These are phyloP conservation scores for Hypomecis atomaria DNA, from an alignment of 2,888 invertebrate species.

Conservation along the genomic window DNA sequence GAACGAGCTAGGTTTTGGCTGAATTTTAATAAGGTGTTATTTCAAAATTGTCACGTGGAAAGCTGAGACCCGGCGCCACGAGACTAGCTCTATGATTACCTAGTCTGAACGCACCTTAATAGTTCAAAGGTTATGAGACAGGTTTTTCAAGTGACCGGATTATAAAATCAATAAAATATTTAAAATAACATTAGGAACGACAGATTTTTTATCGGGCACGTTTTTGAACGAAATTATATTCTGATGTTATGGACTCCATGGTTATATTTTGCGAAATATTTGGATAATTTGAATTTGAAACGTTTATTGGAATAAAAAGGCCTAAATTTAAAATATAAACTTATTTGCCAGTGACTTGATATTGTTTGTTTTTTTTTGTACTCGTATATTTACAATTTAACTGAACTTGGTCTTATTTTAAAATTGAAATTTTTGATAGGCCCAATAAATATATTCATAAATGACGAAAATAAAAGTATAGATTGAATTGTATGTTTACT, in stretches of 20 bases:
- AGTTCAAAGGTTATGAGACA: slow-evolving; percentile 75
- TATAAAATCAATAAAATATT: slow-evolving; percentile 62
- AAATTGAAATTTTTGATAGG: neutral
- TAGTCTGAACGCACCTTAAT: slow-evolving; percentile 54
- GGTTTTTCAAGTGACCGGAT: slow-evolving; percentile 64
- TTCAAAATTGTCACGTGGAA: slow-evolving; percentile 23
- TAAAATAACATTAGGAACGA: slow-evolving; percentile 55
- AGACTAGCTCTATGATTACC: slow-evolving; percentile 16
- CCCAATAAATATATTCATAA: too few species aligned
- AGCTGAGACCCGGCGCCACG: slow-evolving; percentile 20
- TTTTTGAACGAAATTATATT: slow-evolving; percentile 39
- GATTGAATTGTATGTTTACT: too few species aligned
- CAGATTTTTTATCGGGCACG: slow-evolving; percentile 49
- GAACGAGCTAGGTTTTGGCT: slow-evolving; percentile 12
- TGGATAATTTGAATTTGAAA: neutral
- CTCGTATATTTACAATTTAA: too few species aligned
- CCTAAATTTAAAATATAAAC: slow-evolving; percentile 4
- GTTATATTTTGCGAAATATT: slow-evolving; percentile 14
- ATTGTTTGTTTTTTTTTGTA: too few species aligned
- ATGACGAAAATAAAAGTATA: too few species aligned
- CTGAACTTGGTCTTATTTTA: neutral
- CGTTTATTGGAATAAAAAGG: neutral
- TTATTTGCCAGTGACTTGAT: neutral
- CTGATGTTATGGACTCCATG: slow-evolving; percentile 19
- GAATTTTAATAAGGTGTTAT: slow-evolving; percentile 21